A percentile compares a stretch with the other conserved stretches of the same genome.
Conservation (phyloP, 2,113 vertebrate genomes). For the Gymnobelideus leadbeateri region DNA sequence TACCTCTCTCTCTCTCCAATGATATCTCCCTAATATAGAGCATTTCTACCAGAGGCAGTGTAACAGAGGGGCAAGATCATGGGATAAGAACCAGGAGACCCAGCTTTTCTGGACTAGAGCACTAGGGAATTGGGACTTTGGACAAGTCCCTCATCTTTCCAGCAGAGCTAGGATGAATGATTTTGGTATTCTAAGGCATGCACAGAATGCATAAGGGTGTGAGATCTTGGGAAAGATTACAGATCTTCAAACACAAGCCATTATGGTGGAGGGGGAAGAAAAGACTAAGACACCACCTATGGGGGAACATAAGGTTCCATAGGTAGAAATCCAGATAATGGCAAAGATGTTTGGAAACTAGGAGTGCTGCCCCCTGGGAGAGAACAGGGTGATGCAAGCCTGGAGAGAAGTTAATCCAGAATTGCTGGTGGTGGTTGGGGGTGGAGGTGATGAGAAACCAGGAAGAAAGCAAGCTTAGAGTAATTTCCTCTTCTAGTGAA, state of each 20-base stretch:
- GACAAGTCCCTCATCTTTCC: background rate
- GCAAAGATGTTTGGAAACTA: background rate
- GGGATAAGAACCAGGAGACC: background rate
- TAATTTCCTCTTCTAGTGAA: background rate
- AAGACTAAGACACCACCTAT: background rate
- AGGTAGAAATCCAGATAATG: background rate
- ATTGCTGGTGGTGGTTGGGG: background rate
- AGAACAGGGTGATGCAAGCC: background rate
- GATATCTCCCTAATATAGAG: background rate
- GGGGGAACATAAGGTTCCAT: background rate
- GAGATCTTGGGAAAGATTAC: background rate
- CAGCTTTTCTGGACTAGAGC: background rate
- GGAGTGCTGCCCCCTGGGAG: background rate
- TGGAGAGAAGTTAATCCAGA: background rate
- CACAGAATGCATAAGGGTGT: background rate
- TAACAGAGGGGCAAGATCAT: background rate
- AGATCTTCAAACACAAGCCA: too few species aligned
- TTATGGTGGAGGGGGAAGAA: background rate
- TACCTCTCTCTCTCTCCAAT: background rate
- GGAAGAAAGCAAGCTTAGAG: background rate
- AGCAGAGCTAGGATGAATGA: background rate
- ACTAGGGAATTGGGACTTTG: background rate
- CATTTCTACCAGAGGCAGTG: background rate
- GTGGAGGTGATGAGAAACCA: background rate
- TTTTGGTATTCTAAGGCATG: background rate